These are phyloP conservation scores for Vireo griseus DNA, from an alignment of 2,797 vertebrate species.

Conservation along the genomic window DNA sequence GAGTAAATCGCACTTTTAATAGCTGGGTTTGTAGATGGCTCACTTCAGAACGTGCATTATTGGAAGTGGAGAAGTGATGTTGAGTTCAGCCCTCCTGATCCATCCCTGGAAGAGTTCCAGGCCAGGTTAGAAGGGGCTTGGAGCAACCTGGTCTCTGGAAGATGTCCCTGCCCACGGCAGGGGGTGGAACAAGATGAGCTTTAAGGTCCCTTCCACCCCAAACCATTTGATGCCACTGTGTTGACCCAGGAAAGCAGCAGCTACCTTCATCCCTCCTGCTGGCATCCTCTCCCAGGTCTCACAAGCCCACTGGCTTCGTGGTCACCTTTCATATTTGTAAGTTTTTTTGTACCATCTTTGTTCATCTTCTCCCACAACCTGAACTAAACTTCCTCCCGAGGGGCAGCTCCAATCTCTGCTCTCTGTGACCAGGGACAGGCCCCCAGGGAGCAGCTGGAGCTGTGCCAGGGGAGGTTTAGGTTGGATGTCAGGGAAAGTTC, in stretches of 20 bases:
- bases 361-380: neutral
- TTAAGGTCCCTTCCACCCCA: neutral
- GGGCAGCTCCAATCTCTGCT: neutral
- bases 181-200: rapidly evolving
- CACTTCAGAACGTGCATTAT: rapidly evolving
- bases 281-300: neutral
- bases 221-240: neutral
- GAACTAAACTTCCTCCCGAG: neutral
- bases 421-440: too few species aligned
- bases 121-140: rapidly evolving
- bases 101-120: neutral
- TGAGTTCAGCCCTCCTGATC: neutral
- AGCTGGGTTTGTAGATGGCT: neutral
- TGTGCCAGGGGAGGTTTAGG: rapidly evolving
- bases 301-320: neutral
- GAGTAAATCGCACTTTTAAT: neutral
- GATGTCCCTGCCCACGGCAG: neutral
- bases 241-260: neutral
- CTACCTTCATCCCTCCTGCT: neutral
- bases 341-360: neutral
- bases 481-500: rapidly evolving
- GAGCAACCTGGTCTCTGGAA: neutral
- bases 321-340: neutral
- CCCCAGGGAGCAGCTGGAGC: rapidly evolving
- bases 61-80: neutral